Percentiles rank a stretch among this genome's conserved stretches.
Conservation (phyloP, 2,797 vertebrate species). For the Lepidocolaptes lacrymiger region DNA sequence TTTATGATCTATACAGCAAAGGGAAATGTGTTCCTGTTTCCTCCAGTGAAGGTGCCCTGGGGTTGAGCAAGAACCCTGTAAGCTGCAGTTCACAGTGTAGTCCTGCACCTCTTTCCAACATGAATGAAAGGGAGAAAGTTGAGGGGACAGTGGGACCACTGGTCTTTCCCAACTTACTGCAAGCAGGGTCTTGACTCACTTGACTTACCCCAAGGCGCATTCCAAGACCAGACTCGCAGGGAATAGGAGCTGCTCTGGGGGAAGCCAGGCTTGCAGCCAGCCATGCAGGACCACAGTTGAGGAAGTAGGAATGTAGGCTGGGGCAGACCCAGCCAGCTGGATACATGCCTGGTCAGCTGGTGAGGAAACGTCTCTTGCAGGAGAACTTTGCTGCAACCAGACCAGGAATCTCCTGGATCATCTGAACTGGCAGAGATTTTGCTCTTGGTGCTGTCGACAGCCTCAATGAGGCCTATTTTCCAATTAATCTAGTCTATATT, state of each 20-base stretch:
- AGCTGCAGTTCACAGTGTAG: neutral
- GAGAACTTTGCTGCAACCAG: neutral
- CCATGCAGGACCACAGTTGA: accelerated
- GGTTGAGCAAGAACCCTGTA: neutral
- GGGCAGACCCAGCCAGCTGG: neutral
- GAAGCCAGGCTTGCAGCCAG: neutral
- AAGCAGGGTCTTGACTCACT: neutral
- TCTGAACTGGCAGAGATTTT: neutral
- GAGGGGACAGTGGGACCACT: neutral
- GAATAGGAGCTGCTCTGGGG: neutral
- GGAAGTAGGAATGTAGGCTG: neutral
- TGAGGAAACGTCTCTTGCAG: neutral
- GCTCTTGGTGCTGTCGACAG: neutral
- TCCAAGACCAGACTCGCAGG: neutral
- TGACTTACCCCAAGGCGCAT: neutral
- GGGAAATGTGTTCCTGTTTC: neutral
- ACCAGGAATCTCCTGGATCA: neutral
- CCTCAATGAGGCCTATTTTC: neutral
- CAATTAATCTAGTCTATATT: neutral
- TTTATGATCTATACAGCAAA: neutral
- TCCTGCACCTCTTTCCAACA: neutral
- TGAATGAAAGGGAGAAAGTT: neutral
- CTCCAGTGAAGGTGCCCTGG: neutral
- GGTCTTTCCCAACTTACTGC: neutral
- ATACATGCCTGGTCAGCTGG: neutral